Evolutionary conservation across 1,140 invertebrate species (phyloP).

Genomic region (Orussus abietinus): DNA sequence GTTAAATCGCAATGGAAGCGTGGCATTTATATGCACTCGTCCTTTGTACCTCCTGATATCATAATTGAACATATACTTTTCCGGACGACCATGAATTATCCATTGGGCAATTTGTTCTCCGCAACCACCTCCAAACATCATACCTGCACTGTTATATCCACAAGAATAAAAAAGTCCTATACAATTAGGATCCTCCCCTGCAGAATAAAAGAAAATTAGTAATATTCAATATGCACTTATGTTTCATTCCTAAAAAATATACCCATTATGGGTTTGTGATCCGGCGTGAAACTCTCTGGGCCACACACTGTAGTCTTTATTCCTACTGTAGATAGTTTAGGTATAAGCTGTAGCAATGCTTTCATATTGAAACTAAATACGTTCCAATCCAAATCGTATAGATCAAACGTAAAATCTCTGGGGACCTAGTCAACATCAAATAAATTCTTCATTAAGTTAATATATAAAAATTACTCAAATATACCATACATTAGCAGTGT

Average conservation of each 20-base stretch:
- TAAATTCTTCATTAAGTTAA: constrained; percentile 9
- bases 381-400: constrained; percentile 84
- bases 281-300: constrained; percentile 84
- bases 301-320: constrained; percentile 83
- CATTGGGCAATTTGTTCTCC: constrained; percentile 80
- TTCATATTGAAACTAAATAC: constrained; percentile 74
- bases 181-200: constrained; percentile 55
- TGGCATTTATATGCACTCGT: constrained; percentile 1
- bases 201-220: constrained; percentile 1
- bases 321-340: constrained; percentile 67
- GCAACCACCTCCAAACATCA: constrained; percentile 86
- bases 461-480: constrained; percentile 6
- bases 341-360: constrained; percentile 69
- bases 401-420: constrained; percentile 72
- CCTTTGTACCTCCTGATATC: constrained; percentile 65
- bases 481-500: constrained; percentile 8
- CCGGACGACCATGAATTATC: constrained; percentile 76
- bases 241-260: too few relatives aligned
- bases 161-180: constrained; percentile 75
- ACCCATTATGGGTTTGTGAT: constrained; percentile 83
- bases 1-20: neutral
- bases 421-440: constrained; percentile 56
- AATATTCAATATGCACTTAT: too few relatives aligned
- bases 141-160: constrained; percentile 85
- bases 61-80: constrained; percentile 79